phyloP scores from a whole-genome alignment of 2,797 vertebrate species.

The Sternarchorhynchus goeldii region DNA sequence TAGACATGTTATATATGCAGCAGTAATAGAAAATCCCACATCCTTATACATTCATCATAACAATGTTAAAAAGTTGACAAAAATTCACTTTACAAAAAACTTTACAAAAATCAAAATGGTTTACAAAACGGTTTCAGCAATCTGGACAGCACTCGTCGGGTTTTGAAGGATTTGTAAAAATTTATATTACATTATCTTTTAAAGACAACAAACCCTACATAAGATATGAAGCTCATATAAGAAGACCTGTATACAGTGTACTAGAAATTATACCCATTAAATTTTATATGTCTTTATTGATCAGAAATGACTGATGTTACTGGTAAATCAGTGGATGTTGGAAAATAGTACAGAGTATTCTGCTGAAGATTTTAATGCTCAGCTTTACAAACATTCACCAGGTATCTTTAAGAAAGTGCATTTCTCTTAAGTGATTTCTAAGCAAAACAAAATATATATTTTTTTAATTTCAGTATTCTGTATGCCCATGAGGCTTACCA shows the following conservation, averaged over 20 bases:
- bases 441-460: constrained; percentile 3
- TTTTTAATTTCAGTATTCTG: constrained; percentile 1
- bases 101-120: no score
- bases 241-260: background rate
- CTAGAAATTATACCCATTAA: background rate
- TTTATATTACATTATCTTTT: background rate
- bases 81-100: no score
- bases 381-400: background rate
- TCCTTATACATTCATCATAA: no score
- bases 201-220: no score
- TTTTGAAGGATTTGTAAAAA: background rate
- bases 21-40: no score
- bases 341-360: background rate
- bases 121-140: no score
- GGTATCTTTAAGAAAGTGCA: constrained; percentile 2
- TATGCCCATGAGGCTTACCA: background rate
- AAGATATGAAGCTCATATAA: background rate
- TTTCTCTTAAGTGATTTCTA: background rate
- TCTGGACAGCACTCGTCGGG: background rate
- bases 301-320: background rate
- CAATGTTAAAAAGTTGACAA: no score
- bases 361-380: background rate
- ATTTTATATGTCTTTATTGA: background rate
- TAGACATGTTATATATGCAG: no score
- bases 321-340: background rate